Base-by-base conservation (phyloP, 2,113 vertebrate species). In the Paratilapia polleni region DNA sequence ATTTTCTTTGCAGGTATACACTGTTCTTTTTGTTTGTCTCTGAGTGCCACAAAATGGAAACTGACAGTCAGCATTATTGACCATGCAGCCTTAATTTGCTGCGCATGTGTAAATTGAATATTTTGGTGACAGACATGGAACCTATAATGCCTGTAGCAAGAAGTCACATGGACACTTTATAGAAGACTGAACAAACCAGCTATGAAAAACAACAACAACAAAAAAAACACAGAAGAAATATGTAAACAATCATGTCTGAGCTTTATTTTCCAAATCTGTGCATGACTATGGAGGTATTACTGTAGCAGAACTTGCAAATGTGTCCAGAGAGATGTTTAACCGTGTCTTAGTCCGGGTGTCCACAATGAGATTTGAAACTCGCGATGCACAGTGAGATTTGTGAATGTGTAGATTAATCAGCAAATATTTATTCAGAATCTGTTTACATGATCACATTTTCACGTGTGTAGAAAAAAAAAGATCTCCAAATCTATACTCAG, bases 61-160 rank as follows among this genome's bases (percentile, higher is more conserved):
- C n/a, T 28, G 43, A 61, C 49, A 59, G 10, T 11, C 28, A 59
- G 13, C 1, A 34, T 80, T 76, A 82, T 59, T 82, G 66, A 68
- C 28, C 61, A 64, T 10, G 15, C 76, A 68, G 31, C 56, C 38
- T n/a, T 64, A 52, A 76, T 84, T 81, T 86, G 36, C 78, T 75
- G 28, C 36, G n/a, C 38, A 47, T 34, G 8, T 58, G 54, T 81
- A 83, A 86, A 86, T 86, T 66, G 82, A 87, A 83, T 87, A 60
- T 78, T 60, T 41, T 76, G 78, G 17, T 56, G 56, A 87, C 4
- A 77, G 49, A 78, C 74, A 66, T 54, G 59, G 22, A 70, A 75
- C 11, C 20, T 59, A 70, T 28, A 43, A 77, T 34, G 1, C 13
- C 22, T 36, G 19, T 73, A 78, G 77, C 41, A 66, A 70, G 66